These are phyloP conservation scores for Thunnus albacares DNA, from an alignment of 2,797 vertebrate species.

Conservation along the genomic window DNA sequence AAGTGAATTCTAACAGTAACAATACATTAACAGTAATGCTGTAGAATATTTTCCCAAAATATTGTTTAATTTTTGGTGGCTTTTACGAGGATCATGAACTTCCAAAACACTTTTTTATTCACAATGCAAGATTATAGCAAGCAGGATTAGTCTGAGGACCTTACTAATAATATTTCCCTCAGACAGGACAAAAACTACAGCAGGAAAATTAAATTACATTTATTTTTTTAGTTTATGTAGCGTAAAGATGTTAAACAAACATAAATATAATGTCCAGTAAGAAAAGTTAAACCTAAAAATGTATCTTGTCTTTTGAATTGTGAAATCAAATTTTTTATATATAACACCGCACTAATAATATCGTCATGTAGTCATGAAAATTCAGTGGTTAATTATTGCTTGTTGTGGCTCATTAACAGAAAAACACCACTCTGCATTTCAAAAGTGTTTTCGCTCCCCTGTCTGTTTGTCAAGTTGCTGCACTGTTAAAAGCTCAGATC, in stretches of 20 bases:
- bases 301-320: background rate
- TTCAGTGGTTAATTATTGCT: background rate
- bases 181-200: background rate
- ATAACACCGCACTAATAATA: background rate
- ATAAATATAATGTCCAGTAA: background rate
- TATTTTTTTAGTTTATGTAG: background rate
- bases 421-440: constrained; percentile 6
- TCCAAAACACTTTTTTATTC: background rate
- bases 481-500: constrained; percentile 28
- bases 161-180: background rate
- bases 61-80: background rate
- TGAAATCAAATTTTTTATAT: background rate
- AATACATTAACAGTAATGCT: background rate
- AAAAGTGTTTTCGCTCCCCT: constrained; percentile 1
- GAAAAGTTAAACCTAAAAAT: background rate
- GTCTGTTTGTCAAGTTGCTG: constrained; percentile 26
- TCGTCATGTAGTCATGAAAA: background rate
- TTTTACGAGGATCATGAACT: background rate
- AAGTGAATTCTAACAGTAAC: background rate
- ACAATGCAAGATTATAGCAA: background rate
- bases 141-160: background rate
- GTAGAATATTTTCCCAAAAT: background rate
- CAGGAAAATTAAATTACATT: background rate
- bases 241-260: background rate
- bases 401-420: constrained; percentile 19